phyloP scores from a whole-genome alignment of 1,140 invertebrate species.

The Planococcus citri region DNA sequence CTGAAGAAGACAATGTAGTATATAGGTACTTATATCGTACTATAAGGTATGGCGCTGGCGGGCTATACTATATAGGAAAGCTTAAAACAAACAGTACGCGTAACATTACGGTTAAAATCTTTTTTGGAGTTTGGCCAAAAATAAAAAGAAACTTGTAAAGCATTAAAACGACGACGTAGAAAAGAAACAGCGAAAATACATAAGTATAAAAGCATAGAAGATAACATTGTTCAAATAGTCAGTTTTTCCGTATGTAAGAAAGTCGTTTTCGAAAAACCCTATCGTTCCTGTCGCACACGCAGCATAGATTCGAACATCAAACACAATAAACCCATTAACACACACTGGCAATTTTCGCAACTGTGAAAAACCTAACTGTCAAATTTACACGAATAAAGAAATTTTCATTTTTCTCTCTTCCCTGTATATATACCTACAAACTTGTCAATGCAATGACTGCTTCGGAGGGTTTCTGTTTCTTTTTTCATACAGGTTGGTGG shows the following conservation, averaged over 20 bases:
- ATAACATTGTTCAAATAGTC: neutral
- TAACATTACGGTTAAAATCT: constrained; percentile 11
- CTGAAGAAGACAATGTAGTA: no score
- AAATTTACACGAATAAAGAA: neutral
- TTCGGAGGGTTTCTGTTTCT: no score
- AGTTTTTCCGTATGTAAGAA: neutral
- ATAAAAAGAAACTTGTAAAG: constrained; percentile 11
- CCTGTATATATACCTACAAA: no score
- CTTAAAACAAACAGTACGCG: constrained; percentile 16
- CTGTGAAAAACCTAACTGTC: neutral
- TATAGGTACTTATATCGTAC: no score
- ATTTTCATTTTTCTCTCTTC: neutral
- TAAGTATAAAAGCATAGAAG: constrained; percentile 14
- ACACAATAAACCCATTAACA: constrained; percentile 18
- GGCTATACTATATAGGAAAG: neutral
- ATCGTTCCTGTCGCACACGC: no score
- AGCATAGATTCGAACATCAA: neutral
- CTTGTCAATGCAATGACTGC: no score
- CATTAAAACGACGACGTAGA: neutral
- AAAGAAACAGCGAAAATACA: constrained; percentile 11
- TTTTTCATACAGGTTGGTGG: no score
- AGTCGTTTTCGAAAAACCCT: neutral
- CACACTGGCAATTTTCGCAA: neutral
- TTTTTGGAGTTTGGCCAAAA: constrained; percentile 6
- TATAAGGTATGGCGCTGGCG: no score